These are phyloP conservation scores for Numida meleagris DNA, from an alignment of 2,113 vertebrate species.

Conservation along the genomic window DNA sequence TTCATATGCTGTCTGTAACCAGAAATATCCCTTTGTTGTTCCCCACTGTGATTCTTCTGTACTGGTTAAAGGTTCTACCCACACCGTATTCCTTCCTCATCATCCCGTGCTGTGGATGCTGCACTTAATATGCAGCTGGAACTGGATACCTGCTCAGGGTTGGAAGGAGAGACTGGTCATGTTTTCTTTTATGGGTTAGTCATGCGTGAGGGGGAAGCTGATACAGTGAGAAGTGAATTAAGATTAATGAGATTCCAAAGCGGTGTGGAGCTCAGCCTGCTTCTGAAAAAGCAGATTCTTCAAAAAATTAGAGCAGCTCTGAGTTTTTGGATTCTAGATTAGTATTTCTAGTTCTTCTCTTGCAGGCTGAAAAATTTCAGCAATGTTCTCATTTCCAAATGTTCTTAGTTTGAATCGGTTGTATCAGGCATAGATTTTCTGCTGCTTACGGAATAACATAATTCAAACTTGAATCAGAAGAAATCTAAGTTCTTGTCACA, in stretches of 20 bases:
- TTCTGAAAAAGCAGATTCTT: background rate
- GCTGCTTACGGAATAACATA: background rate
- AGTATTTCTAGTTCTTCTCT: background rate
- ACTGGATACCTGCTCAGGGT: background rate
- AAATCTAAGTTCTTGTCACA: background rate
- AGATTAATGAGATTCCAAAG: constrained; percentile 14
- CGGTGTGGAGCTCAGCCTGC: background rate
- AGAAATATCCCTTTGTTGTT: background rate
- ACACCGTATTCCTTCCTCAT: background rate
- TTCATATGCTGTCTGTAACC: background rate
- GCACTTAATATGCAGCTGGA: background rate
- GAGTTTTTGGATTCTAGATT: background rate
- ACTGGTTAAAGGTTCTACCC: background rate
- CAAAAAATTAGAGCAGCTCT: background rate
- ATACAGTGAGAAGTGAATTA: constrained; percentile 13
- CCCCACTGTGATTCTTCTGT: background rate
- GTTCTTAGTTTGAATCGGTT: background rate
- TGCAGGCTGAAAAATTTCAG: background rate
- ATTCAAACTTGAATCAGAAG: background rate
- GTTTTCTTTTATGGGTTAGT: background rate
- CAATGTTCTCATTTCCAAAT: background rate
- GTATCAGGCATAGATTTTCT: background rate
- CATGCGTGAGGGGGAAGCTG: background rate
- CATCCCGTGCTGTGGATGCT: background rate
- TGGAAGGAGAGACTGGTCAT: background rate